Conservation (phyloP, 2,888 invertebrate species). For the Holacanthella duospinosa region DNA sequence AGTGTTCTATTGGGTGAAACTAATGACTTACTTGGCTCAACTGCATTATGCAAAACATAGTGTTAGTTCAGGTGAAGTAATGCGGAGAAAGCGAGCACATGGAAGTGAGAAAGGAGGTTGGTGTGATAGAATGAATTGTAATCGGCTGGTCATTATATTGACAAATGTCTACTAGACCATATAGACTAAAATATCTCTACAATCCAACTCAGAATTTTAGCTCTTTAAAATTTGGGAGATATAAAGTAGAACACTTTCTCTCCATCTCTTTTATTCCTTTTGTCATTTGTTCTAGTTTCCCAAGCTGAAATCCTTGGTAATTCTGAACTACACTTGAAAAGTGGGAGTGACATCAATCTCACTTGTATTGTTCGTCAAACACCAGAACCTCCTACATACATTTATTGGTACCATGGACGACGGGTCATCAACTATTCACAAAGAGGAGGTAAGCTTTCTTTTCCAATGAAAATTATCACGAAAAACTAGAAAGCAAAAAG, state of each 20-base stretch:
- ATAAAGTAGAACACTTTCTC: background rate
- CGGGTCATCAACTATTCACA: slow-evolving; percentile 51
- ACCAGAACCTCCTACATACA: slow-evolving; percentile 68
- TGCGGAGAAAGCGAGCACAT: background rate
- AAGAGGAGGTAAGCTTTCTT: slow-evolving; percentile 44
- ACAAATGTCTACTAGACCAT: background rate
- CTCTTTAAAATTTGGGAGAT: background rate
- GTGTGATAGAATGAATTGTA: background rate
- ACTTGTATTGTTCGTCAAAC: slow-evolving; percentile 64
- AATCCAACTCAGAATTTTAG: too few species aligned
- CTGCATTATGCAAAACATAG: background rate
- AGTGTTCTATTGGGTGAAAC: background rate
- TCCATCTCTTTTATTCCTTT: background rate
- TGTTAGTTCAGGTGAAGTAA: background rate
- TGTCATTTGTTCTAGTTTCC: slow-evolving; percentile 55
- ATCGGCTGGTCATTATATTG: background rate
- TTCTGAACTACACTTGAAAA: slow-evolving; percentile 74
- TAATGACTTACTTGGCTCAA: background rate
- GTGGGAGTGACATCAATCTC: slow-evolving; percentile 82
- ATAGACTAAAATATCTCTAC: too few species aligned
- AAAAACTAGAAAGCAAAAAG: too few species aligned
- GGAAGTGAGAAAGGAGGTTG: background rate
- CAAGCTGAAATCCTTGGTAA: slow-evolving; percentile 79
- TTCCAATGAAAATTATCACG: background rate
- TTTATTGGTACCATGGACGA: slow-evolving; percentile 51